Evolutionary conservation across 2,113 vertebrate species (phyloP), one percentile per base, ranked within the genome.

Genomic region (Poecilia latipinna): DNA sequence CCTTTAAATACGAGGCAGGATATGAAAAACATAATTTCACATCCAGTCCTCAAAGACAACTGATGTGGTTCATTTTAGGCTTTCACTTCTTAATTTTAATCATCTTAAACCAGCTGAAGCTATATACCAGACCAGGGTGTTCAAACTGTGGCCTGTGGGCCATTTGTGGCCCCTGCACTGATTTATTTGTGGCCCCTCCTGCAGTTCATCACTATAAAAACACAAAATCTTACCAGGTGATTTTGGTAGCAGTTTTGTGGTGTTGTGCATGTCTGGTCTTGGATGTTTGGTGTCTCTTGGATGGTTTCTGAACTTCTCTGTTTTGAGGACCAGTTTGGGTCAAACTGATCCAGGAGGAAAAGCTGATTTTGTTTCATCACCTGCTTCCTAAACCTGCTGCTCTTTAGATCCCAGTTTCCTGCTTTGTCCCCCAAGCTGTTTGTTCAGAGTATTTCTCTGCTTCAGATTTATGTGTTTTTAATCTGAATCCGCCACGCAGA

Each of bases 391-490:
- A 48, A 48, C 4, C 44, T 57, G 64, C 73, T 39, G 65, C 42
- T 62, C 68, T 57, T 66, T 63, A 68, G 65, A 0, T 28, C 35
- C 33, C 11, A 42, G 28, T 54, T 61, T 60, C 32, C 67, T 65
- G 61, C 68, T 64, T 51, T 61, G 28, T 72, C 66, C 62, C 19
- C 19, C 1, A 0, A 29, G 61, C 37, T 51, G 0, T 80, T 76
- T 29, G 57, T 57, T 70, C 70, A 64, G 42, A 44, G 66, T 60
- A 29, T 75, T 64, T 67, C 3, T 74, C 67, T 42, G 66, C 70
- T 78, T 78, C 26, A 68, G 15, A 72, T 57, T 29, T 35, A 26
- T 37, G 35, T 68, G 62, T 72, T 79, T 79, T 79, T 70, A 15
- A 33, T 33, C 66, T 44, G n/a, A 28, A 81, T 77, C 65, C 57